A percentile compares a stretch with the other conserved stretches of the same genome.
phyloP scores from a whole-genome alignment of 2,797 vertebrate genomes.

The Aeoliscus strigatus region DNA sequence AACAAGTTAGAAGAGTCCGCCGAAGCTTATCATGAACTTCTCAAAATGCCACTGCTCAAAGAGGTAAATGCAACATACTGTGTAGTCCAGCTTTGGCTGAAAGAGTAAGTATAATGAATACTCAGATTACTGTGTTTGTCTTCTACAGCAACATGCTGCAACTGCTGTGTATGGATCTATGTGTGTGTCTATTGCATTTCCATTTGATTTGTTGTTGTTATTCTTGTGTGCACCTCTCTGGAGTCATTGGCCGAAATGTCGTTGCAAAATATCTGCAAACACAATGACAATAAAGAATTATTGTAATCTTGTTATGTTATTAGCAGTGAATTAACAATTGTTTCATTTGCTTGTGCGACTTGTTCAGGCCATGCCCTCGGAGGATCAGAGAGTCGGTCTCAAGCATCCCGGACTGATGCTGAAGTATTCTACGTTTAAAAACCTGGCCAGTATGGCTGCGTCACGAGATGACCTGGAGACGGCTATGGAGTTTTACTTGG shows the following conservation, averaged over 20 bases:
- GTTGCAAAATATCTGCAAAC: too few relatives aligned
- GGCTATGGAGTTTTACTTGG: constrained; percentile 93
- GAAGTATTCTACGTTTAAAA: constrained; percentile 98
- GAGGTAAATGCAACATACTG: constrained; percentile 76
- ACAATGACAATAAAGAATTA: too few relatives aligned
- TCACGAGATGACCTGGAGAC: constrained; percentile 86
- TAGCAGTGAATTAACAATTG: background rate
- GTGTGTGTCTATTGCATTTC: too few relatives aligned
- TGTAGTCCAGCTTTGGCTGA: background rate
- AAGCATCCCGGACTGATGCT: constrained; percentile 95
- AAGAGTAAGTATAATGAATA: background rate
- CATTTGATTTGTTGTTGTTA: too few relatives aligned
- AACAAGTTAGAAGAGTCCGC: constrained; percentile 93
- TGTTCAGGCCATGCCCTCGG: constrained; percentile 90
- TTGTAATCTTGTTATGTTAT: background rate
- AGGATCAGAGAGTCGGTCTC: constrained; percentile 89
- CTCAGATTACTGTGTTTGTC: background rate
- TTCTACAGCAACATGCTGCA: too few relatives aligned
- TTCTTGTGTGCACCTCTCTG: too few relatives aligned
- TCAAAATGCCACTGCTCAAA: constrained; percentile 89
- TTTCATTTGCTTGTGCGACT: too few relatives aligned
- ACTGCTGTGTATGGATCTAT: too few relatives aligned
- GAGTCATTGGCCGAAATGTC: too few relatives aligned
- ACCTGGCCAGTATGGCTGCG: constrained; percentile 87
- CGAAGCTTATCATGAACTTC: constrained; percentile 92